These are phyloP conservation scores for Galleria mellonella DNA, from an alignment of 1,140 invertebrate species.

Conservation along the genomic window DNA sequence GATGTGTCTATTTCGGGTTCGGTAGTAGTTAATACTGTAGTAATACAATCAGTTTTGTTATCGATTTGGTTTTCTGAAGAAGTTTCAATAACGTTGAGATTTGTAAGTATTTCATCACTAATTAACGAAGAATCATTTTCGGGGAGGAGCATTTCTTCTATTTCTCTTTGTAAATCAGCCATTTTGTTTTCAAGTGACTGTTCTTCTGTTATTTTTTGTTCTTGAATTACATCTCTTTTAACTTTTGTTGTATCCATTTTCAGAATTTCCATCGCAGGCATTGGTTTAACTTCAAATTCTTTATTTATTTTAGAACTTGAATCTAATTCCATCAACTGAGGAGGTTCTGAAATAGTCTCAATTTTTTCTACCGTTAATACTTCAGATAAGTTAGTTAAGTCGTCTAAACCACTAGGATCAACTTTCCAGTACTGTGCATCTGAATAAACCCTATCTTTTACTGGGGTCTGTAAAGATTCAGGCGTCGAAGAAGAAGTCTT, in stretches of 20 bases:
- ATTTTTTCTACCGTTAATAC: not conserved
- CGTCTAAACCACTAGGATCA: conserved; percentile 30
- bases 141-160: conserved; percentile 63
- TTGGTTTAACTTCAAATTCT: conserved; percentile 1
- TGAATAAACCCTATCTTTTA: conserved; percentile 59
- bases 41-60: conserved; percentile 43
- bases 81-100: conserved; percentile 36
- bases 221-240: conserved; percentile 5
- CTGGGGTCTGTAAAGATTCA: conserved; percentile 53
- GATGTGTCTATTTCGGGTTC: conserved; percentile 24
- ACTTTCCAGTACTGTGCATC: conserved; percentile 65
- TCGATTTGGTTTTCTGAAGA: conserved; percentile 46
- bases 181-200: conserved; percentile 64
- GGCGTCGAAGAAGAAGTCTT: conserved; percentile 42
- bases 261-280: too few species aligned
- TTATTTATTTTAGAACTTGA: not conserved
- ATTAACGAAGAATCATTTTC: conserved; percentile 53
- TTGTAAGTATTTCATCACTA: conserved; percentile 44
- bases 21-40: conserved; percentile 47
- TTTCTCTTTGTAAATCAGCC: conserved; percentile 66
- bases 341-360: too few species aligned
- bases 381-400: not conserved
- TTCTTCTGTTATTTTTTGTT: conserved; percentile 45
- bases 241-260: too few species aligned
- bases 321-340: not conserved